Evolutionary conservation across 2,797 vertebrate genomes (phyloP).

Genomic region (Iguana delicatissima): DNA sequence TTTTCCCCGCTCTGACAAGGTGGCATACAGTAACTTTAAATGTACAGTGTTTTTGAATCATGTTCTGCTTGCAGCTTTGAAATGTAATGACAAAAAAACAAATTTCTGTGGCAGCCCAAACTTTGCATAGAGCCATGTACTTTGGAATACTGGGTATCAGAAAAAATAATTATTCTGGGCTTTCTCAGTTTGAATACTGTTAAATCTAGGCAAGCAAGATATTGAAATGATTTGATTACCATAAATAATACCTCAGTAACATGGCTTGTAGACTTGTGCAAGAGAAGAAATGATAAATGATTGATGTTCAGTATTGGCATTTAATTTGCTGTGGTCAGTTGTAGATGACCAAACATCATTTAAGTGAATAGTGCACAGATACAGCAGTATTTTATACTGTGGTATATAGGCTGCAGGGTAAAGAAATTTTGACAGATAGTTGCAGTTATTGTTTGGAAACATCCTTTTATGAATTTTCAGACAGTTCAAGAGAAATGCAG

Average conservation of each 20-base stretch:
- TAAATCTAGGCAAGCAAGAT: background rate
- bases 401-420: background rate
- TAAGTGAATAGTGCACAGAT: background rate
- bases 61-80: background rate
- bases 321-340: background rate
- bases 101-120: background rate
- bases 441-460: background rate
- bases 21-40: background rate
- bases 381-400: background rate
- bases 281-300: background rate
- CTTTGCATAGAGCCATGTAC: background rate
- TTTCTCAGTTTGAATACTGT: background rate
- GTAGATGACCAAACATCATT: background rate
- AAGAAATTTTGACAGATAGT: background rate
- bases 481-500: background rate
- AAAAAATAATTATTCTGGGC: background rate
- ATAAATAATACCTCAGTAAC: background rate
- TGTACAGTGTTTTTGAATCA: background rate
- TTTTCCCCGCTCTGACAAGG: background rate
- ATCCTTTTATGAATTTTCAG: background rate
- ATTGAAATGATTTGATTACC: background rate
- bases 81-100: background rate
- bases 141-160: background rate
- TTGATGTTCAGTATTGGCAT: background rate
- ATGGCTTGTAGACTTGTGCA: background rate